Base-by-base conservation (phyloP, 2,797 vertebrate species). In the Novumbra hubbsi region DNA sequence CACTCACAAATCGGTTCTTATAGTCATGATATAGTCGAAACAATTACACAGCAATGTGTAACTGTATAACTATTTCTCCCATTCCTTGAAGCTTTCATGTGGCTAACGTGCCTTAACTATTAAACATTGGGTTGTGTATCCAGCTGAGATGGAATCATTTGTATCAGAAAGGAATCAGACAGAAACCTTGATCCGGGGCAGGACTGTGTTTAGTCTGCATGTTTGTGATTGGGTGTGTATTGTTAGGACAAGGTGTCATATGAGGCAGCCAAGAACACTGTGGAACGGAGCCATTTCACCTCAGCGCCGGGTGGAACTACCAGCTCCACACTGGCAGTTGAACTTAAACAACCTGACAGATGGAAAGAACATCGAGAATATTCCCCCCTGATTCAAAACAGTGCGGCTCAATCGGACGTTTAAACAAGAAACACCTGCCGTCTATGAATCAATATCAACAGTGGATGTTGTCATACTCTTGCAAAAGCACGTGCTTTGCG, bases 381-480 rank as follows among this genome's bases (percentile, higher is more conserved):
- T 81, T 83, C 63, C 82, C 17, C 69, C 64, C 45, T 14, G 17
- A 21, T 48, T 14, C 9, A 45, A 14, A 12, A 45, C 41, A 45
- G 41, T 45, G 41, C 9, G 41, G 41, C 41, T 3, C 41, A 45
- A 14, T 11, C 14, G 41, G 41, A 45, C 41, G 41, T 45, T 45
- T 45, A 63, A 68, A 76, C 48, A 28, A 78, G 62, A 69, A 80
- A 84, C 62, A 64, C 68, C 62, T 62, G 68, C 69, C 64, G 49
- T 76, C 11, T 74, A 74, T 80, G 69, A 84, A 86, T 80, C 0
- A 4, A 48, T 82, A 85, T 82, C 85, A 84, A 69, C 67, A 77
- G 82, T 78, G 76, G 83, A 75, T 85, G 70, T 73, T 49, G 24
- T 30, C 50, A 45, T 17, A 0, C 49, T n/a, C 50, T 21, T 19